Conservation (phyloP, 2,888 invertebrate genomes). For the Sphaerophoria rueppellii region DNA sequence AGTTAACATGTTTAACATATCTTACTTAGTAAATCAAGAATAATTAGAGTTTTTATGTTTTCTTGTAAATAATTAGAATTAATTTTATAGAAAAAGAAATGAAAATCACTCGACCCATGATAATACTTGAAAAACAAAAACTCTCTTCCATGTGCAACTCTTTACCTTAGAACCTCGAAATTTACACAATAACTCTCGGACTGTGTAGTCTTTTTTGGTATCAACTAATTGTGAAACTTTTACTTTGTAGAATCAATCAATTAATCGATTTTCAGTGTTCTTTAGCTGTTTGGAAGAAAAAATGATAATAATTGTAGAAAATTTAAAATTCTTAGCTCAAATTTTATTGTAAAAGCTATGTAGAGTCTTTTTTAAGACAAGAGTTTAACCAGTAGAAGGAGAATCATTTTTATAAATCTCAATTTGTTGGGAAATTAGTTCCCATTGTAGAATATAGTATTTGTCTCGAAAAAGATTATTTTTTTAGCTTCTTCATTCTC, state of each 20-base stretch:
- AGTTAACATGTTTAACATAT: conserved; percentile 70
- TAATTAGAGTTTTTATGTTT: not conserved
- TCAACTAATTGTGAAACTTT: conserved; percentile 9
- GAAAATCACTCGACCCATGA: conserved; percentile 17
- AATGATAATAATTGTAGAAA: not conserved
- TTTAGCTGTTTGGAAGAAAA: not conserved
- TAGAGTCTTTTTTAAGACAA: not conserved
- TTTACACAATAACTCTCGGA: conserved; percentile 27
- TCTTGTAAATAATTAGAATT: conserved; percentile 55
- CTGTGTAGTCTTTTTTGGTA: conserved; percentile 12
- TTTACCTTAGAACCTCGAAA: conserved; percentile 63
- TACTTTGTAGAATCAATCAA: conserved; percentile 9
- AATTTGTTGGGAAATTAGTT: too few relatives aligned
- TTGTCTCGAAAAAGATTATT: too few relatives aligned
- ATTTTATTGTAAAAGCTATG: not conserved
- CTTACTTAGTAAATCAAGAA: conserved; percentile 58
- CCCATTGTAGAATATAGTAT: too few relatives aligned
- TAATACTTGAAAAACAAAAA: conserved; percentile 41
- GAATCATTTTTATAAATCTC: too few relatives aligned
- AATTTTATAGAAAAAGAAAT: conserved; percentile 24
- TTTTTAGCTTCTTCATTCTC: too few relatives aligned
- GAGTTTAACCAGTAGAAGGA: too few relatives aligned
- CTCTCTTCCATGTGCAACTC: conserved; percentile 68
- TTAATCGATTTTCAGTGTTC: not conserved
- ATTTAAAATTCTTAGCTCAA: not conserved